Evolutionary conservation across 23 tunicate genomes (phyloP).

Genomic region (Trididemnum clinides): DNA sequence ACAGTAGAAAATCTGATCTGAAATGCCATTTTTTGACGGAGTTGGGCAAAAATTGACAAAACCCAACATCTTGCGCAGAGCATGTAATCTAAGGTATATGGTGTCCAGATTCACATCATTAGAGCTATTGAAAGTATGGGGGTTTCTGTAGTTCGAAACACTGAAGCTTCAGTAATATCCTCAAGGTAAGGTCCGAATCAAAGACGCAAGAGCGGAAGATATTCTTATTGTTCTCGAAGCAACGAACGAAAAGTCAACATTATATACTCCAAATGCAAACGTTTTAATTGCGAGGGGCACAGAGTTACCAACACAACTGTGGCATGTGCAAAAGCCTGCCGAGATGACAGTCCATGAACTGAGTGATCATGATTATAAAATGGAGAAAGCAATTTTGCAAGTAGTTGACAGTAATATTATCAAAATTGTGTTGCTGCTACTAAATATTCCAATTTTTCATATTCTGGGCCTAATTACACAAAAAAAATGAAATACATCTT

Average conservation of each 20-base stretch:
- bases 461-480: neutral
- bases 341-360: conserved; percentile 3
- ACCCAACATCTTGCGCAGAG: neutral
- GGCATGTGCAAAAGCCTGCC: neutral
- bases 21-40: neutral
- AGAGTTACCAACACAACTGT: neutral
- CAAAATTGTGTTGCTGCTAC: no score
- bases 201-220: no score
- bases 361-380: neutral
- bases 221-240: no score
- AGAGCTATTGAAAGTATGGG: neutral
- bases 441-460: no score
- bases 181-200: no score
- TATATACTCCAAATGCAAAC: neutral
- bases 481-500: neutral
- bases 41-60: neutral
- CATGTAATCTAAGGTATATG: conserved; percentile 1
- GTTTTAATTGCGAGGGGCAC: neutral
- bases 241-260: neutral
- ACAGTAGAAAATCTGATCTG: neutral
- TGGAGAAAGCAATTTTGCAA: no score
- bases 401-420: no score
- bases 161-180: no score
- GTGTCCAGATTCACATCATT: neutral
- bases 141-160: neutral